A percentile compares a stretch with the other conserved stretches of the same genome.
Evolutionary conservation across 92 coral and sea anemone genomes (phyloP).

Genomic region (Diadumene lineata): DNA sequence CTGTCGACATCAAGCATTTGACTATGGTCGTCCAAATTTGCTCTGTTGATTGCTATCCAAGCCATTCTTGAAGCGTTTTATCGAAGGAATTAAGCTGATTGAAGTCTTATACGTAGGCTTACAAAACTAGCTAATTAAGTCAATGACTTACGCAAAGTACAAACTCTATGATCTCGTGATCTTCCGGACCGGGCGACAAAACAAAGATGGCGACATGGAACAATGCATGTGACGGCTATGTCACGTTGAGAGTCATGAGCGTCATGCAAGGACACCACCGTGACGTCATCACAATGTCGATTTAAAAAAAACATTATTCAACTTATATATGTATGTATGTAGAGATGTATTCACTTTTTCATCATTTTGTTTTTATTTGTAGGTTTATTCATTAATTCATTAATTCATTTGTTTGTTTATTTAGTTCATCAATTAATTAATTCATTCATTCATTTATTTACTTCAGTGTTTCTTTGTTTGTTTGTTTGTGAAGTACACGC

Average conservation of each 20-base stretch:
- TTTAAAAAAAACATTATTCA: too few relatives aligned
- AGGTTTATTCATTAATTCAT: too few relatives aligned
- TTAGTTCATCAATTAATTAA: too few relatives aligned
- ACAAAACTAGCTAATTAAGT: background rate
- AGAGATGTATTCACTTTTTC: too few relatives aligned
- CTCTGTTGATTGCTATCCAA: slow-evolving; percentile 18
- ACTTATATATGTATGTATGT: too few relatives aligned
- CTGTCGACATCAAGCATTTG: slow-evolving; percentile 14
- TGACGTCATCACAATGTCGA: background rate
- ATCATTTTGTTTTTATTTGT: too few relatives aligned
- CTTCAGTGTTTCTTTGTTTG: too few relatives aligned
- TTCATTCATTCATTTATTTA: too few relatives aligned
- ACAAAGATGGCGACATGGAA: background rate
- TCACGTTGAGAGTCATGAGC: background rate
- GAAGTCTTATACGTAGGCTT: background rate
- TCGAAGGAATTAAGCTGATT: background rate
- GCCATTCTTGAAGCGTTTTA: slow-evolving; percentile 5
- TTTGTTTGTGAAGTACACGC: too few relatives aligned
- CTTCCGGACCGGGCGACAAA: too few relatives aligned
- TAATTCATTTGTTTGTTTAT: too few relatives aligned
- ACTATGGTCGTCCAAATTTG: slow-evolving; percentile 9
- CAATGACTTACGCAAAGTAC: background rate
- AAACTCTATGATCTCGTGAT: background rate
- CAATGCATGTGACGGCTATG: background rate
- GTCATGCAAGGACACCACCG: background rate